Base-by-base conservation (phyloP, 2,888 invertebrate genomes). In the Acleris literana region DNA sequence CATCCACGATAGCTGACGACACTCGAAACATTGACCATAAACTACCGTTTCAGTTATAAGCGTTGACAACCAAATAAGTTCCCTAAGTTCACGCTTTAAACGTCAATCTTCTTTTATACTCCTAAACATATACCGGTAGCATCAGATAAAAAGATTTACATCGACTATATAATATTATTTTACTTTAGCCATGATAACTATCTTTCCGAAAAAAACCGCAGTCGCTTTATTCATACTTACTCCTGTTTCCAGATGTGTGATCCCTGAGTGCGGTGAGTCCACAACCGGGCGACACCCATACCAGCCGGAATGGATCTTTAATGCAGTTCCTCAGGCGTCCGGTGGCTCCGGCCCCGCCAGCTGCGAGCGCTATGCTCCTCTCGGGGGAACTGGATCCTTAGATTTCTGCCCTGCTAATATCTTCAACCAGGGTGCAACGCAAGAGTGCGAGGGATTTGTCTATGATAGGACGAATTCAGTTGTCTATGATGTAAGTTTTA, bases 221-320 rank as follows among this genome's bases (percentile, higher is more conserved):
- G 3, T 2, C 2, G 3, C 3, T 39, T 39, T 39, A 11, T 3
- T 29, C 7, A 7, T 29, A 9, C 33, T 9, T 9, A 39, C 39
- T 13, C 9, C 11, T 0, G 13, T 39, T 39, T 13, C 1, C 69
- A 94, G 94, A 74, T 94, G 94, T 73, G 82, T 80, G 44, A 84
- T 94, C 48, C 86, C 90, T 1, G 93, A 93, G 76, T 94, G 94
- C 71, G 94, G 84, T 0, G 87, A 88, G 65, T 72, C 86, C 18
- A 71, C 78, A 13, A 74, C 72, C 16, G 82, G 84, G 48, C 73
- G 80, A 13, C 75, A 84, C 7, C 65, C 72, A 0, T 90, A 86
- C 70, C 76, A 83, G 2, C 85, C 89, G 0, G 71, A 77, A 0
- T 94, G 94, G 94, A 69, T 94, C 4, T 70, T 81, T 13, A 74